Base-by-base conservation (phyloP, 2,888 invertebrate genomes). In the Ommatoiulus sabulosus region DNA sequence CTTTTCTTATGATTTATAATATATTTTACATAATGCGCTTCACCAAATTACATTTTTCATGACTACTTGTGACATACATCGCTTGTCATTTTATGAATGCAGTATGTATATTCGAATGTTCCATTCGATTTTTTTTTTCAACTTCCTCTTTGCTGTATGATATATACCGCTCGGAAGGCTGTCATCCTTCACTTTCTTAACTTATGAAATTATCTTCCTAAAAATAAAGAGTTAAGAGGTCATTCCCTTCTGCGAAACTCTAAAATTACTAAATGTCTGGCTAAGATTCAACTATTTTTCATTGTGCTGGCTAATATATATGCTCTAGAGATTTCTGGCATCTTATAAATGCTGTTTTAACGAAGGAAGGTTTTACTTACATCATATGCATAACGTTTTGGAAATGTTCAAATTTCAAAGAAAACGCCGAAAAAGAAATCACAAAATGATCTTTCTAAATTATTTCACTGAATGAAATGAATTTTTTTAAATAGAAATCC, bases 191-290 rank as follows among this genome's bases (percentile, higher is more conserved):
- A 63, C 63, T 63, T 63, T 3, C 63, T 17, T 17, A 63, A 63
- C n/a, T 63, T 63, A 72, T 72, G 72, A 72, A 72, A 72, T 72
- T 72, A 24, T 72, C 72, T 72, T 72, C 20, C 72, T 72, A 72
- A 72, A 72, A 72, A 72, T 72, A 72, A 52, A 63, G 72, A 72
- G 24, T 72, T 72, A 72, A 20, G 72, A 72, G 72, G 72, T 72
- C 72, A 72, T 72, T 72, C 72, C 24, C 72, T 72, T 24, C 24
- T 20, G 72, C 20, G n/a, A 24, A 72, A 24, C 24, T 24, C 72
- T 72, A 24, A 20, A 72, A 72, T 72, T 72, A 72, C 72, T 4
- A 72, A n/a, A 24, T 72, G 72, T 72, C n/a, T 72, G 72, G 72
- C 72, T 72, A 72, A 24, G 72, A 72, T 20, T 72, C 72, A 72